Evolutionary conservation across 2,888 invertebrate genomes (phyloP).

Genomic region (Monopis laevigella): DNA sequence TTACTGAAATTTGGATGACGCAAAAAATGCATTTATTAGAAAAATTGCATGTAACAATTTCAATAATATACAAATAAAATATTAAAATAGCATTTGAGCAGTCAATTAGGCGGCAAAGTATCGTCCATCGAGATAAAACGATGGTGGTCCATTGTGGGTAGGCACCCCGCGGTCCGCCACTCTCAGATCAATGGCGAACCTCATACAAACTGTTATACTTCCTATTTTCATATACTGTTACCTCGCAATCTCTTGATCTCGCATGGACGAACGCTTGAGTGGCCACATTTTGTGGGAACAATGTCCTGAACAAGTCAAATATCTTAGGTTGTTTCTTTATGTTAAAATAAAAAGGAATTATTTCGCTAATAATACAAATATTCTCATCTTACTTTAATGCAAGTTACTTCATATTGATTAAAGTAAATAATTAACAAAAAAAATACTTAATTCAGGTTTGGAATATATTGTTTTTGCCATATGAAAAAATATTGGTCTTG

Average conservation of each 20-base stretch:
- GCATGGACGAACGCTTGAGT: conserved; percentile 49
- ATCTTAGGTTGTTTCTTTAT: no score
- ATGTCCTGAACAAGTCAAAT: conserved; percentile 20
- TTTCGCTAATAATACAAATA: no score
- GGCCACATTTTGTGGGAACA: conserved; percentile 51
- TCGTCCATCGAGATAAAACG: conserved; percentile 56
- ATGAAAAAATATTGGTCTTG: no score
- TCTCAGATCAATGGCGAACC: conserved; percentile 34
- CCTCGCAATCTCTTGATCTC: conserved; percentile 34
- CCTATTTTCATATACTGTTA: conserved; percentile 54
- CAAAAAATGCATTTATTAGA: no score
- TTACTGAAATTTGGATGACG: no score
- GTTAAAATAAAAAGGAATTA: no score
- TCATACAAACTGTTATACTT: conserved; percentile 38
- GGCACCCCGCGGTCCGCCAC: conserved; percentile 39
- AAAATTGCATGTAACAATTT: conserved; percentile 15
- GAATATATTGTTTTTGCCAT: no score
- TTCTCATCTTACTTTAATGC: no score
- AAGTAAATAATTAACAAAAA: no score
- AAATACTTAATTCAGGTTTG: no score
- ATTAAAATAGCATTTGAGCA: conserved; percentile 62
- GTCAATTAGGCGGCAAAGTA: conserved; percentile 63
- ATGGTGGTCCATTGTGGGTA: conserved; percentile 62
- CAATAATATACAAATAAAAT: conserved; percentile 18
- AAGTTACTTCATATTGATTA: no score